phyloP scores from a whole-genome alignment of 2,113 vertebrate species.

The Neotoma lepida region DNA sequence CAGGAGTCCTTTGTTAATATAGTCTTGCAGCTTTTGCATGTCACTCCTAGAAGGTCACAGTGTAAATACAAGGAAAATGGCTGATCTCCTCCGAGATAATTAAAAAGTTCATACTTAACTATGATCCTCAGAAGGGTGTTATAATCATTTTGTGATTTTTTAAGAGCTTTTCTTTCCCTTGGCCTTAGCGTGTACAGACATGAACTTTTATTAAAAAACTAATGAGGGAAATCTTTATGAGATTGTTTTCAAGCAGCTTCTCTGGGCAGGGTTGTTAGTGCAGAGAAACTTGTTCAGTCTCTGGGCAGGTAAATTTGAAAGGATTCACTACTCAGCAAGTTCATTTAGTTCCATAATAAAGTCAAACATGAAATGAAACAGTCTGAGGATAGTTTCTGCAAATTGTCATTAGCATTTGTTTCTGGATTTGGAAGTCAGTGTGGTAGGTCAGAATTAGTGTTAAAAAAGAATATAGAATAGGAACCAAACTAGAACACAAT shows the following conservation, averaged over 20 bases:
- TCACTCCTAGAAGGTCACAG: not conserved
- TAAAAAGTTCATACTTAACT: conserved; percentile 39
- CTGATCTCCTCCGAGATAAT: conserved; percentile 19
- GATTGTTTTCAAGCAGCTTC: conserved; percentile 21
- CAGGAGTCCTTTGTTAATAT: not conserved
- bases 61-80: conserved; percentile 34
- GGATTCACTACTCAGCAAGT: conserved; percentile 21
- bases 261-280: conserved; percentile 7
- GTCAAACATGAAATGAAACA: conserved; percentile 48
- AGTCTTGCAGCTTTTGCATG: not conserved
- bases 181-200: not conserved
- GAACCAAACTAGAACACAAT: not conserved
- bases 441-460: conserved; percentile 10
- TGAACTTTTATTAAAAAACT: conserved; percentile 22
- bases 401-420: not conserved
- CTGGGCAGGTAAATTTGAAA: conserved; percentile 35
- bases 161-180: not conserved
- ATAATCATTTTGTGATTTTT: not conserved
- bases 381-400: not conserved
- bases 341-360: not conserved
- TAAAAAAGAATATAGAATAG: conserved; percentile 6
- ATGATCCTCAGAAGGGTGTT: not conserved
- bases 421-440: conserved; percentile 4
- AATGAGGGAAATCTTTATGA: conserved; percentile 9
- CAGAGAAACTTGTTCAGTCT: not conserved